Conservation (phyloP, 2,113 vertebrate genomes). For the Sisor rabdophorus region DNA sequence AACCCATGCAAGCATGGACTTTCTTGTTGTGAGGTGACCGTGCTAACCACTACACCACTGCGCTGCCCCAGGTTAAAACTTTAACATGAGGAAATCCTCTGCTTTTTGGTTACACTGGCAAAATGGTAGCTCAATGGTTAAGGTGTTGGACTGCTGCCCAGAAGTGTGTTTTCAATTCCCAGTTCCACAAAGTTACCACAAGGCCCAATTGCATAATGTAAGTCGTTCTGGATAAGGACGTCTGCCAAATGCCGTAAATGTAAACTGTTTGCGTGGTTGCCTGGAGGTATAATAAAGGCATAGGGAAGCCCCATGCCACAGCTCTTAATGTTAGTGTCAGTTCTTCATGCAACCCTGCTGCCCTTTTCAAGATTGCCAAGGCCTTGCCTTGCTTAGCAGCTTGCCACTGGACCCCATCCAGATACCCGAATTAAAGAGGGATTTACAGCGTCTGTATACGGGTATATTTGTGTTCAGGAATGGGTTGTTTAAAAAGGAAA, state of each 20-base stretch:
- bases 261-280: neutral
- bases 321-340: neutral
- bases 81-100: neutral
- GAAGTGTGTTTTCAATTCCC: too few relatives aligned
- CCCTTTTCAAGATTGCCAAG: slow-evolving; percentile 44
- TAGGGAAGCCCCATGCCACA: neutral
- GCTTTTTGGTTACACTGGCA: neutral
- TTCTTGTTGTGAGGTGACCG: too few relatives aligned
- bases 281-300: neutral
- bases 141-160: too few relatives aligned
- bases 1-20: too few relatives aligned
- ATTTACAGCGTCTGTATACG: slow-evolving; percentile 39
- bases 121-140: neutral
- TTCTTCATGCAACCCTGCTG: slow-evolving; percentile 32
- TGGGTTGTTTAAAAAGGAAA: neutral
- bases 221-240: too few relatives aligned
- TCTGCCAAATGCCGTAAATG: too few relatives aligned
- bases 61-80: too few relatives aligned
- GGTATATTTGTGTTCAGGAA: slow-evolving; percentile 15
- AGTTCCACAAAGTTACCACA: too few relatives aligned
- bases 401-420: slow-evolving; percentile 38
- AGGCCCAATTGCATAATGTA: too few relatives aligned
- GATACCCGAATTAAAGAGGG: slow-evolving; percentile 47
- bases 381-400: slow-evolving; percentile 39
- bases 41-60: too few relatives aligned